Evolutionary conservation across 2,888 invertebrate genomes (phyloP).

Genomic region (Harpagoxenus sublaevis): DNA sequence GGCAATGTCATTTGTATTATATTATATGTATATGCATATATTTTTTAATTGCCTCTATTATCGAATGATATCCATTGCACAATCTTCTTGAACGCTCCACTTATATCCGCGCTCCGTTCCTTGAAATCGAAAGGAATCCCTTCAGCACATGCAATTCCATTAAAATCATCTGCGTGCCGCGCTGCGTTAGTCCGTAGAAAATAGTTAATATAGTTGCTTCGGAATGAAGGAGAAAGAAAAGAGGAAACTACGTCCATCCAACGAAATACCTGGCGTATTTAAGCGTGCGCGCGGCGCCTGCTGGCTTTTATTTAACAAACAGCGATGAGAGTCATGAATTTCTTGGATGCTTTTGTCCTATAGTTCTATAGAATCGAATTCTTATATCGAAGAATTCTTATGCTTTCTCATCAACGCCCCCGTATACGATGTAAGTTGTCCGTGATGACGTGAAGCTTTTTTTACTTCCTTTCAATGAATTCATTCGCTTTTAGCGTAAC

Average conservation of each 20-base stretch:
- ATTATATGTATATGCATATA: too few species aligned
- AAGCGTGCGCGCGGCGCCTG: not conserved
- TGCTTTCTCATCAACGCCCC: constrained; percentile 17
- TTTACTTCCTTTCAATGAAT: not conserved
- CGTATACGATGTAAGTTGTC: not conserved
- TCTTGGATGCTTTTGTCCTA: constrained; percentile 34
- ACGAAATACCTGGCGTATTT: constrained; percentile 30
- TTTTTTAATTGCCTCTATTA: not conserved
- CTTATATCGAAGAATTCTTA: constrained; percentile 32
- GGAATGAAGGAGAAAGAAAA: constrained; percentile 1
- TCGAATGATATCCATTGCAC: not conserved
- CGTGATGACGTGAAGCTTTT: not conserved
- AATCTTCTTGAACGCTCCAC: not conserved
- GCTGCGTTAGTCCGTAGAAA: not conserved
- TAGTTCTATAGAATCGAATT: constrained; percentile 14
- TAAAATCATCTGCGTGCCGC: not conserved
- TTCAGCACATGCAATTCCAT: not conserved
- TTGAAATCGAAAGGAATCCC: not conserved
- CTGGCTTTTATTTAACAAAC: constrained; percentile 42
- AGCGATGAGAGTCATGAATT: constrained; percentile 30
- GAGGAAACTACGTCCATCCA: constrained; percentile 21
- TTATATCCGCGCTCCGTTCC: not conserved
- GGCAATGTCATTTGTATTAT: not conserved
- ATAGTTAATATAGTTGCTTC: constrained; percentile 15
- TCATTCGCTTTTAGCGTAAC: not conserved